Base-by-base conservation (phyloP, 2,888 invertebrate species). In the Oscheius sp. region DNA sequence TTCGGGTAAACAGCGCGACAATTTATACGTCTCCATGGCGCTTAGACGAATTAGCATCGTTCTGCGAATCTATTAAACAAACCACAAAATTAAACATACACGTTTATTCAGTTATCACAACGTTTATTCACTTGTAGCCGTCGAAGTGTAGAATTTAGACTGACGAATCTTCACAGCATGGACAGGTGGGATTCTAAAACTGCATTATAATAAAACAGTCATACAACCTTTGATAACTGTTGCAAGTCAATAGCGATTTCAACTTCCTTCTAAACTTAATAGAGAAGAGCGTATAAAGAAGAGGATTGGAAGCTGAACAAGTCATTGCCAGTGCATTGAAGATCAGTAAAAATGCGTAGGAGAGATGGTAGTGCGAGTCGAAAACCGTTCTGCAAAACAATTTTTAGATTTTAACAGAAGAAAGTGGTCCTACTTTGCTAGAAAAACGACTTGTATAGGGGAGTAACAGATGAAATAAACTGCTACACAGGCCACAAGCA, bases 391-490 rank as follows among this genome's bases (percentile, higher is more conserved):
- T 87, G 78, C 35, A 84, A 66, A 37, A 0, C 33, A 21, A 32
- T 37, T 32, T 10, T 73, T 50, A 51, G 9, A 2, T 48, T 5
- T 13, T 33, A 55, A 35, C 5, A 33, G 13, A 10, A 32, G 58
- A 33, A 4, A 55, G 1, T 2, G 3, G 29, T 1, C 78, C 77
- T 57, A 86, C 87, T 82, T 86, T 58, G 85, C 81, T 1, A 88
- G 70, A 76, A 88, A 88, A 50, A 88, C 79, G 42, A 84, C 85
- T 81, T 91, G 91, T 5, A 89, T 89, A 0, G 91, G 91, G 4
- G 90, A 90, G 83, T 91, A 91, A 80, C 91, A 91, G 57, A 90
- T 74, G 76, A 90, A 90, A 83, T 91, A 91, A 4, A 91, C 89
- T 62, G 79, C 79, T 1, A 91, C 90, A 81, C 91, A 90, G 5